Percentiles rank a stretch among this genome's conserved stretches.
Conservation (phyloP, 1,140 invertebrate species). For the Platyscapa corneri region DNA sequence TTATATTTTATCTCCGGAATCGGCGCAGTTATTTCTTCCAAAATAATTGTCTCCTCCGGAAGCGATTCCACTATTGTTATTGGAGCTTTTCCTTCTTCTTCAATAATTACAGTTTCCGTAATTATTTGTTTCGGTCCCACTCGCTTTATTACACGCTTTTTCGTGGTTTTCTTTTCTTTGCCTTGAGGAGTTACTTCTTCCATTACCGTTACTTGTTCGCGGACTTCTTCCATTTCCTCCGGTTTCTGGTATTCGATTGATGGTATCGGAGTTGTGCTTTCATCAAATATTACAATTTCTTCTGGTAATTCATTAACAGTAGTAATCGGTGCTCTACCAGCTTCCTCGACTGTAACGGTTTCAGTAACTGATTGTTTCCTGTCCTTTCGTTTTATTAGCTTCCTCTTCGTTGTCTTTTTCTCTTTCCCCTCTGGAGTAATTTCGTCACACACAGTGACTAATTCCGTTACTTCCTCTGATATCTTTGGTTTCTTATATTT, state of each 20-base stretch:
- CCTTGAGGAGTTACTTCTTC: constrained; percentile 48
- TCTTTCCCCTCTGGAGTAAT: constrained; percentile 8
- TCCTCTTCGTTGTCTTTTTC: constrained; percentile 28
- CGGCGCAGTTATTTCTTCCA: constrained; percentile 46
- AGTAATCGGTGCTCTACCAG: constrained; percentile 57
- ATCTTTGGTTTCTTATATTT: constrained; percentile 38
- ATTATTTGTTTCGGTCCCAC: constrained; percentile 65
- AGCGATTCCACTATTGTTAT: constrained; percentile 49
- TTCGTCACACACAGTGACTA: constrained; percentile 53
- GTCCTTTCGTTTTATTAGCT: constrained; percentile 61
- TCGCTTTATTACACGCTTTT: constrained; percentile 63
- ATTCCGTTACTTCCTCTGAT: constrained; percentile 36
- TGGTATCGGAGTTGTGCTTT: too few species aligned
- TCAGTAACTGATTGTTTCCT: constrained; percentile 71
- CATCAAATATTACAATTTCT: constrained; percentile 51
- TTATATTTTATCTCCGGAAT: background rate
- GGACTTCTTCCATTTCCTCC: constrained; percentile 34
- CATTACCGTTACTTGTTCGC: constrained; percentile 49
- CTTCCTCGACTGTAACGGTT: constrained; percentile 72
- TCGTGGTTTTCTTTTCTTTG: constrained; percentile 53
- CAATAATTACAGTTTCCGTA: constrained; percentile 72
- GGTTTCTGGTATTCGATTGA: too few species aligned
- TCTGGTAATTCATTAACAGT: constrained; percentile 58
- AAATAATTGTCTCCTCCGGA: constrained; percentile 53
- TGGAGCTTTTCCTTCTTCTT: constrained; percentile 61